phyloP scores from a whole-genome alignment of 2,797 vertebrate species.

The Sylvia borin region DNA sequence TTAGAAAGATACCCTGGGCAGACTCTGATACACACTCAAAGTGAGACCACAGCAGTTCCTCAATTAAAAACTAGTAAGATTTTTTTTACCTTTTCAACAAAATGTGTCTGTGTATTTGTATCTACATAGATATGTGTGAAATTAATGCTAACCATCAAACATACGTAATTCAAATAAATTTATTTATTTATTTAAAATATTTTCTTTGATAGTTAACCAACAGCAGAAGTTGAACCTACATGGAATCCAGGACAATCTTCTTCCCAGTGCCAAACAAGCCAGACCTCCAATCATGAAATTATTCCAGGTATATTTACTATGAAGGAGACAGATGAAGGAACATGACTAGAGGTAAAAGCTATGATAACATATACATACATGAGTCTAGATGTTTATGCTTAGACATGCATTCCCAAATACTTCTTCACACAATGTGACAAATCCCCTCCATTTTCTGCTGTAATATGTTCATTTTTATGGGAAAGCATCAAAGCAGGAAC shows the following conservation, averaged over 20 bases:
- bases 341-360: background rate
- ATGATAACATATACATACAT: accelerated
- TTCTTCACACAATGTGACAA: background rate
- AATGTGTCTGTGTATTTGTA: background rate
- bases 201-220: background rate
- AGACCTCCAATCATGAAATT: background rate
- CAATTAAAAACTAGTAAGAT: accelerated
- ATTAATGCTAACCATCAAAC: background rate
- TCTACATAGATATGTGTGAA: background rate
- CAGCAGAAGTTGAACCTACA: background rate
- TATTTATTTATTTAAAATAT: slow-evolving; percentile 7
- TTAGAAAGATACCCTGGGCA: background rate
- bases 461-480: background rate
- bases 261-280: background rate
- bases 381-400: background rate
- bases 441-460: background rate
- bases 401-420: background rate
- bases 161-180: background rate
- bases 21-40: background rate
- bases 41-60: background rate
- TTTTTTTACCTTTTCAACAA: background rate
- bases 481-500: background rate
- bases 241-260: background rate
- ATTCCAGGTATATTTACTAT: background rate
- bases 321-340: background rate